A percentile compares a stretch with the other conserved stretches of the same genome.
phyloP scores from a whole-genome alignment of 2,113 vertebrate genomes.

The Vicugna pacos region DNA sequence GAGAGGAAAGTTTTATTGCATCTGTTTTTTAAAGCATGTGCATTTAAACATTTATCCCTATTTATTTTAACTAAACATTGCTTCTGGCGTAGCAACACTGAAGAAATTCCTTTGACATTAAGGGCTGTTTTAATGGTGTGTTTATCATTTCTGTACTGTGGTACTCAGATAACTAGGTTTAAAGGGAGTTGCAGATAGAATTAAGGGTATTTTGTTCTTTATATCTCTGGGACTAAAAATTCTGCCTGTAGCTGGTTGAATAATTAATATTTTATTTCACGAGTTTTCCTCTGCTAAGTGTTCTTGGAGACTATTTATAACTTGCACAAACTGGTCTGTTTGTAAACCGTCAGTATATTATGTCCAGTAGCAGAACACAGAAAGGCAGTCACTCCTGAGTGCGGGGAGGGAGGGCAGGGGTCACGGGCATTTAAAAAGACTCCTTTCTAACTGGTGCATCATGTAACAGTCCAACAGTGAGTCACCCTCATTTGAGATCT shows the following conservation, averaged over 20 bases:
- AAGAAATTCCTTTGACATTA: background rate
- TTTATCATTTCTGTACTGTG: background rate
- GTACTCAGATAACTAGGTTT: background rate
- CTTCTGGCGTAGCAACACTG: background rate
- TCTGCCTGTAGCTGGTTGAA: slow-evolving; percentile 10
- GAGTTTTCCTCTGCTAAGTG: background rate
- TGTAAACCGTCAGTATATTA: background rate
- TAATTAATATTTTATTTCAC: slow-evolving; percentile 10
- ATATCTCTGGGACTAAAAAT: background rate
- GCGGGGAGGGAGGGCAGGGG: background rate
- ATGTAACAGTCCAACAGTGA: slow-evolving; percentile 74
- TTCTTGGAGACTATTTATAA: slow-evolving; percentile 41
- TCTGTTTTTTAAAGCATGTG: background rate
- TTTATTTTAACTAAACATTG: background rate
- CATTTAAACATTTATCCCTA: background rate
- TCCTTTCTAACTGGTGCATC: slow-evolving; percentile 77
- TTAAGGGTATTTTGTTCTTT: background rate
- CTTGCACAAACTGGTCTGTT: background rate
- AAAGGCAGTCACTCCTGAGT: background rate
- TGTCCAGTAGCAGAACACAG: slow-evolving; percentile 27
- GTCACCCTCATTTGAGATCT: slow-evolving; percentile 82
- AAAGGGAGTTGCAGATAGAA: background rate
- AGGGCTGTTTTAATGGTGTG: background rate
- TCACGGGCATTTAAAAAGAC: slow-evolving; percentile 62
- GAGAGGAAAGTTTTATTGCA: background rate